A percentile compares a stretch with the other conserved stretches of the same genome.
Evolutionary conservation across 2,113 vertebrate species (phyloP).

Genomic region (Paratilapia polleni): DNA sequence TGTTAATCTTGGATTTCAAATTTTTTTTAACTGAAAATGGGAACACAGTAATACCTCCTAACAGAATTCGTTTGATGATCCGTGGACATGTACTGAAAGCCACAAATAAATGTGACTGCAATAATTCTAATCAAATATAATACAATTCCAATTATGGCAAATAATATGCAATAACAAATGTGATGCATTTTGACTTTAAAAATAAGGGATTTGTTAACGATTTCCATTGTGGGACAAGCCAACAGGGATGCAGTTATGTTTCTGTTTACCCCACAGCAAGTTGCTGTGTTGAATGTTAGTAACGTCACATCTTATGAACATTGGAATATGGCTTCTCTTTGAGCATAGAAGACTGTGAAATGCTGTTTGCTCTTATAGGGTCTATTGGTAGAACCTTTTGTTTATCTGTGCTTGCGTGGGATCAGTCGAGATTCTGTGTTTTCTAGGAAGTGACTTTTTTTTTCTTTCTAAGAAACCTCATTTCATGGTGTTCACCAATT

Average conservation of each 20-base stretch:
- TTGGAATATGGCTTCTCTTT: background rate
- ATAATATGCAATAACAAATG: background rate
- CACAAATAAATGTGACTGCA: no score
- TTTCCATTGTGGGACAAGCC: background rate
- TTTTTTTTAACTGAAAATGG: background rate
- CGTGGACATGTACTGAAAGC: no score
- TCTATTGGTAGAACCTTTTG: background rate
- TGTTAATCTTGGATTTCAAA: background rate
- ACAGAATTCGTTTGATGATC: background rate
- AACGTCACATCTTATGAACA: background rate
- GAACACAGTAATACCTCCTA: background rate
- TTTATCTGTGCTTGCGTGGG: background rate
- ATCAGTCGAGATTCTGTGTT: background rate
- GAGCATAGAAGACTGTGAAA: background rate
- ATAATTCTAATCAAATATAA: background rate
- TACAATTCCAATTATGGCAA: background rate
- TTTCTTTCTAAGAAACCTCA: background rate
- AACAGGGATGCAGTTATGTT: background rate
- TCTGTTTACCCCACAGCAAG: background rate
- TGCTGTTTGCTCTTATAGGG: background rate
- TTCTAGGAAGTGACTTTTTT: background rate
- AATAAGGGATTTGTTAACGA: background rate
- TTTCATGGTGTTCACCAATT: background rate
- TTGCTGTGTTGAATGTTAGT: background rate
- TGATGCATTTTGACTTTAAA: background rate